Evolutionary conservation across 2,113 vertebrate genomes (phyloP), one percentile per base, ranked within the genome.

Genomic region (Bubo blakistoni): DNA sequence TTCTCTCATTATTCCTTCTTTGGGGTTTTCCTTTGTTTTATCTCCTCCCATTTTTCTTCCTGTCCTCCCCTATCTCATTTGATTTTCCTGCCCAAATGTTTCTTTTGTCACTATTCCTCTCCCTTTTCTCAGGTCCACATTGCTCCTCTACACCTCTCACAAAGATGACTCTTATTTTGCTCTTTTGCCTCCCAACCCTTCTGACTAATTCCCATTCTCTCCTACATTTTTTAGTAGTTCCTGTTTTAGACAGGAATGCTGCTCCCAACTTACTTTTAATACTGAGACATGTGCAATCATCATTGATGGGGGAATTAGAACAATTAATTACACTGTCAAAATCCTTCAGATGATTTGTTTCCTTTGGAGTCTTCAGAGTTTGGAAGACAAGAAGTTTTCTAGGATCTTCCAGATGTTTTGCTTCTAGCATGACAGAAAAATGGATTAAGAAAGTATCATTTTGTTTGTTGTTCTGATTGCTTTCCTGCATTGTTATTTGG

Each of bases 401-500:
- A 91, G 91, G 81, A 85, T 79, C 57, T 87, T 91, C 70, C 81
- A 95, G 93, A 92, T 90, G 81, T 90, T 95, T 91, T 94, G 19
- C 36, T 83, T 86, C 34, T 36, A 92, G 19, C 6, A 71, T 49
- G 59, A 77, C 38, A 79, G 57, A 67, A 79, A 65, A 89, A 58
- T 32, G 15, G 30, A 80, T 82, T 47, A 72, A 63, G 47, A 73
- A 88, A 51, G 7, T 36, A 6, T 30, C 5, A 27, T 59, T 92
- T 88, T 66, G 5, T 67, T 83, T 38, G 34, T 69, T 2, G 34
- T 67, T 70, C 25, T 36, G 55, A 47, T 63, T 91, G 44, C 52
- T 87, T 89, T 83, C 63, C 44, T 57, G 55, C 14, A 20, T 81
- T 84, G 16, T 59, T 81, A 44, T 87, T 91, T 78, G 57, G 44